Conservation (phyloP, 2,888 invertebrate species). For the Mactromeris polynyma region DNA sequence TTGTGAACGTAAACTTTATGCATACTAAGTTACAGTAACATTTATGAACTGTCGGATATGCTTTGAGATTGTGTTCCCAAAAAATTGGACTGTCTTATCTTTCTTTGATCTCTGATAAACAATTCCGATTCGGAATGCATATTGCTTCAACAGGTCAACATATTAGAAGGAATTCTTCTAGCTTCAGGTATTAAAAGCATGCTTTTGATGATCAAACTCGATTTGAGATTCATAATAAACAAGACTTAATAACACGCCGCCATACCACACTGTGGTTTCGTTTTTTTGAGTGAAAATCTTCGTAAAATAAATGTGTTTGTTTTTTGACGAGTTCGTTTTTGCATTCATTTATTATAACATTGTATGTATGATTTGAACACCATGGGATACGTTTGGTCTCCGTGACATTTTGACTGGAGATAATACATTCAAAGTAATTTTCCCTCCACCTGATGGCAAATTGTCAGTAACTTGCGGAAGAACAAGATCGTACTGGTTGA, state of each 20-base stretch:
- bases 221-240: not conserved
- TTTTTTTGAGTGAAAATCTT: not conserved
- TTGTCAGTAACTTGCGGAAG: too few species aligned
- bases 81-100: not conserved
- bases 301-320: not conserved
- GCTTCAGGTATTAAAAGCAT: not conserved
- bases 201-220: not conserved
- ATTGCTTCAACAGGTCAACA: not conserved
- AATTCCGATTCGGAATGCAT: not conserved
- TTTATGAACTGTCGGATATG: not conserved
- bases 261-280: not conserved
- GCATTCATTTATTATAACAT: too few species aligned
- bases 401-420: too few species aligned
- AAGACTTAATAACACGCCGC: not conserved
- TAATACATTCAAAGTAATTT: too few species aligned
- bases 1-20: not conserved
- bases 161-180: not conserved
- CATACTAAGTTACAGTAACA: not conserved
- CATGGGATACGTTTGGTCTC: too few species aligned
- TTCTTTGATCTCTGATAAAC: conserved; percentile 12
- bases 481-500: too few species aligned
- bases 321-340: too few species aligned
- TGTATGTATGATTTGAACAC: too few species aligned
- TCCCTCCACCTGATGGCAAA: too few species aligned
- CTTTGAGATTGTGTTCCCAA: not conserved